A percentile compares a stretch with the other conserved stretches of the same genome.
Evolutionary conservation across 2,888 invertebrate species (phyloP).

Genomic region (Tupiocoris notatus): DNA sequence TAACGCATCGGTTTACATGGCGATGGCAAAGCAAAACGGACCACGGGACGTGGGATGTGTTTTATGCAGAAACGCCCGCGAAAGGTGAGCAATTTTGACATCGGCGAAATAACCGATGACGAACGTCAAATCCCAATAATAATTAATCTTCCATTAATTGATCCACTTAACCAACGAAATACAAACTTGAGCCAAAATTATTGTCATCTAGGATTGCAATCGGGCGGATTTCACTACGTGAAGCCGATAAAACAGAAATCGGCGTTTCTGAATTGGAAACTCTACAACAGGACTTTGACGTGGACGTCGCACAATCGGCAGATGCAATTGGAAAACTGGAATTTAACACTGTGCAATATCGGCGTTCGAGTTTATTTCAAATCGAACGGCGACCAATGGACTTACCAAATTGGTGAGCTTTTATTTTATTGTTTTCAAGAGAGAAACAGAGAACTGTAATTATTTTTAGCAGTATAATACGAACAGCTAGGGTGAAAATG

Average conservation of each 20-base stretch:
- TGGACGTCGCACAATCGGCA: constrained; percentile 30
- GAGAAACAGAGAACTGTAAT: too few species aligned
- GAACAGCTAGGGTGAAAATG: not conserved
- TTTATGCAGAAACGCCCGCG: constrained; percentile 19
- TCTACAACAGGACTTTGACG: constrained; percentile 39
- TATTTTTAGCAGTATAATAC: too few species aligned
- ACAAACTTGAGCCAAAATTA: too few species aligned
- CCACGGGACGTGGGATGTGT: constrained; percentile 29
- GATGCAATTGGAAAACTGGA: constrained; percentile 26
- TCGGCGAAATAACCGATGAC: too few species aligned
- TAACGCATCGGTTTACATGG: constrained; percentile 19
- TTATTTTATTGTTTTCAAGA: too few species aligned
- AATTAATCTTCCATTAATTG: not conserved
- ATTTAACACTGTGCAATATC: constrained; percentile 22
- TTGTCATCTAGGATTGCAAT: constrained; percentile 37
- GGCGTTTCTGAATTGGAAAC: constrained; percentile 37
- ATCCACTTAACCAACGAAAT: not conserved
- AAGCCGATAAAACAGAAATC: constrained; percentile 28
- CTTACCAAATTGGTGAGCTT: constrained; percentile 29
- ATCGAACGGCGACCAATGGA: constrained; percentile 13
- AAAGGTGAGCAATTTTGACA: constrained; percentile 17
- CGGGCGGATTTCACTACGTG: constrained; percentile 27
- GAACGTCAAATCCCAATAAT: not conserved
- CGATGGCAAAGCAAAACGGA: constrained; percentile 24
- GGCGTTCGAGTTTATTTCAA: constrained; percentile 18